Evolutionary conservation across 2,113 vertebrate species (phyloP), one percentile per base, ranked within the genome.

Genomic region (Syngnathoides biaculeatus): DNA sequence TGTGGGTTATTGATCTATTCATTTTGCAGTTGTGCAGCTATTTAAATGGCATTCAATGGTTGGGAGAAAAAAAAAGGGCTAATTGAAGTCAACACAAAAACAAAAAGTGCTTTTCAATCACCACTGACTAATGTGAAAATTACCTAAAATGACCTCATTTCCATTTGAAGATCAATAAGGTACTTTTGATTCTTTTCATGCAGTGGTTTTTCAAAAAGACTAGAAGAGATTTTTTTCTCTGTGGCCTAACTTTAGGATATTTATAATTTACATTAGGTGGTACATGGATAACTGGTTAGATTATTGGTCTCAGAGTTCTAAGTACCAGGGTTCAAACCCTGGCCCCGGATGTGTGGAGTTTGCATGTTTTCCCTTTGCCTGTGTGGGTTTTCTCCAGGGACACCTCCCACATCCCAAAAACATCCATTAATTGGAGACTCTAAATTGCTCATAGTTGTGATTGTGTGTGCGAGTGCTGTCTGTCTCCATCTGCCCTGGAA

Each of bases 1-100:
- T 55, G 57, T 69, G 70, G 74, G 60, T 83, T 78, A 81, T 81
- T 71, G 82, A 86, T 88, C 85, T 69, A 82, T 45, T 61, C 74
- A 53, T 65, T 65, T 79, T 72, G 19, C 67, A 82, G 68, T 78
- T 68, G 65, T 73, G 66, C 69, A 79, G 59, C 83, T 86, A 84
- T 84, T 85, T 26, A 72, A 78, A 86, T 85, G 65, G 80, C 60
- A 79, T 58, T 52, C 71, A 82, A 74, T 79, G 79, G 58, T 81
- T 61, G 58, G n/a, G 53, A 69, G 79, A 66, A 78, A 76, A 52
- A 40, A 30, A 70, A 30, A 70, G 45, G 35, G 65, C 38, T 20
- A 20, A 71, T 68, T 77, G 63, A 17, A 80, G 43, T 63, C 38
- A 45, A 65, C 14, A 42, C 11, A 74, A 63, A 57, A 68, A 17